These are phyloP conservation scores for Eriocheir sinensis DNA, from an alignment of 1,140 invertebrate genomes.

Conservation along the genomic window DNA sequence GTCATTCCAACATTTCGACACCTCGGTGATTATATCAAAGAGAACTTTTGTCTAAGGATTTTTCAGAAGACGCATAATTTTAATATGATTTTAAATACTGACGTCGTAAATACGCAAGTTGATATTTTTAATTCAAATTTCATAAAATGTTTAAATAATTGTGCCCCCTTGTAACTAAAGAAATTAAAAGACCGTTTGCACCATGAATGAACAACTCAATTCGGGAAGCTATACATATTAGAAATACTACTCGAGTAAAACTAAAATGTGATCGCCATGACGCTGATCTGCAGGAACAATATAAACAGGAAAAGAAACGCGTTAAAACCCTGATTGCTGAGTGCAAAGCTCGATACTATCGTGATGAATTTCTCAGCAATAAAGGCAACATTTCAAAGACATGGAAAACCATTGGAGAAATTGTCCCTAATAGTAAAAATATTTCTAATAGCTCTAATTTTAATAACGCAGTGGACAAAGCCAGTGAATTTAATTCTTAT, in stretches of 20 bases:
- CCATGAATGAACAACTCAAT: neutral
- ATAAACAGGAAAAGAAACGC: neutral
- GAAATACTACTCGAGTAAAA: neutral
- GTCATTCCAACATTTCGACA: neutral
- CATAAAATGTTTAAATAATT: neutral
- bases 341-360: neutral
- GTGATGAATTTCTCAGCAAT: neutral
- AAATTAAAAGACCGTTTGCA: neutral
- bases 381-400: neutral
- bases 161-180: neutral
- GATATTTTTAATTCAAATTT: neutral
- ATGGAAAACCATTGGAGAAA: neutral
- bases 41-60: neutral
- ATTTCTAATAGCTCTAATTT: neutral
- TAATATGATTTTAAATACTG: neutral
- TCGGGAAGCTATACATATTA: neutral
- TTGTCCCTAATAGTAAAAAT: neutral
- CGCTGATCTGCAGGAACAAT: neutral
- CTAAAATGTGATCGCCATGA: neutral
- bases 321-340: neutral
- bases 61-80: neutral
- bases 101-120: neutral
- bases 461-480: neutral
- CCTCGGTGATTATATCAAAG: neutral
- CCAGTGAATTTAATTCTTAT: neutral